Evolutionary conservation across 2,888 invertebrate species (phyloP).

Genomic region (Trachelus iudaicus): DNA sequence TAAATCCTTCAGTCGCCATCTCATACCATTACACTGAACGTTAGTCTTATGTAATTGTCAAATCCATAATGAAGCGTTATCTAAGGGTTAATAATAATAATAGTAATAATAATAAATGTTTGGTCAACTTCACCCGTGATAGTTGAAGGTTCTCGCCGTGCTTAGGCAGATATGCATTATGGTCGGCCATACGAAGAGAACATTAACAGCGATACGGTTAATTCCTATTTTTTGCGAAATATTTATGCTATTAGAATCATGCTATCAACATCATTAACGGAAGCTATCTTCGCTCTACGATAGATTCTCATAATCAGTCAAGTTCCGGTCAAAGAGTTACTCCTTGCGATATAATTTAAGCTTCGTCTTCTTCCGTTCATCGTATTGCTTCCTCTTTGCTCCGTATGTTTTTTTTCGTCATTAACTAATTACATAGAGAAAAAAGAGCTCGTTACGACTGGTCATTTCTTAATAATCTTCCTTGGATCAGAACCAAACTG

Average conservation of each 20-base stretch:
- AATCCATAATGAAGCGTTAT: background rate
- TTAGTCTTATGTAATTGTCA: background rate
- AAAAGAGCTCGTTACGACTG: background rate
- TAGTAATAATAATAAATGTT: background rate
- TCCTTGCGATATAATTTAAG: slow-evolving; percentile 16
- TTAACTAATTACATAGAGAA: background rate
- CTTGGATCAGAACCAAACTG: slow-evolving; percentile 12
- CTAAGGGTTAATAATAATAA: background rate
- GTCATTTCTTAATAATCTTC: slow-evolving; percentile 8
- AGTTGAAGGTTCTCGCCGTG: background rate
- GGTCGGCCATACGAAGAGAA: slow-evolving; percentile 32
- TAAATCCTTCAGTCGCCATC: background rate
- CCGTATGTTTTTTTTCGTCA: background rate
- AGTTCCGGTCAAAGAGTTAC: slow-evolving; percentile 15
- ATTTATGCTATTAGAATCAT: background rate
- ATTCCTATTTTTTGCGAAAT: slow-evolving; percentile 33
- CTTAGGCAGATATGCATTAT: background rate
- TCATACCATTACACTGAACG: background rate
- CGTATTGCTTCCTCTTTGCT: background rate
- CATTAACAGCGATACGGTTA: slow-evolving; percentile 40
- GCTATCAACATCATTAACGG: background rate
- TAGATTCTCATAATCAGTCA: slow-evolving; percentile 15
- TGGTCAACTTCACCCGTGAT: background rate
- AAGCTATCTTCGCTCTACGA: background rate
- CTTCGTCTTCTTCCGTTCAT: background rate